Percentiles rank a stretch among this genome's conserved stretches.
Evolutionary conservation across 1,140 invertebrate genomes (phyloP).

Genomic region (Hormaphis cornu): DNA sequence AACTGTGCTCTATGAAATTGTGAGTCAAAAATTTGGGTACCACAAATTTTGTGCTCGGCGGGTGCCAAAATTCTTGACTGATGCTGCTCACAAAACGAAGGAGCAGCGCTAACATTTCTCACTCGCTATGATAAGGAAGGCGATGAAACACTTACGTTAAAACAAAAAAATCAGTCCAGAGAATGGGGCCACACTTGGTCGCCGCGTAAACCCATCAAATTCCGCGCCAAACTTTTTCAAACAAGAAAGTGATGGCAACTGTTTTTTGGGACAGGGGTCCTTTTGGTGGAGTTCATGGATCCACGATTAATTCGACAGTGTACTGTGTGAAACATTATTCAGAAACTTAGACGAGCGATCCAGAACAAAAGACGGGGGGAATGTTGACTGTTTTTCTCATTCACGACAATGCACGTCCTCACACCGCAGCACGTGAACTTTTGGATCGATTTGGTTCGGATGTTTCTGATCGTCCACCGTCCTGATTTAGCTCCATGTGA

Average conservation of each 20-base stretch:
- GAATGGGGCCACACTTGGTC: too few relatives aligned
- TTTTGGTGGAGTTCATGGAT: too few relatives aligned
- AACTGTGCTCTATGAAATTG: background rate
- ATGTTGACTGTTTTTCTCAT: conserved; percentile 34
- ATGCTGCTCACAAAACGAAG: conserved; percentile 34
- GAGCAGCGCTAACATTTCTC: background rate
- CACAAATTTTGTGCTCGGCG: conserved; percentile 32
- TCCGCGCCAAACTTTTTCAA: too few relatives aligned
- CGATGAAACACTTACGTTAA: too few relatives aligned
- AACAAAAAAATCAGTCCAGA: too few relatives aligned
- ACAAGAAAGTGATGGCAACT: too few relatives aligned
- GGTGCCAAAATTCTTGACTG: conserved; percentile 36
- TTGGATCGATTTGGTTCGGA: conserved; percentile 39
- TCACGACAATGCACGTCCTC: conserved; percentile 42
- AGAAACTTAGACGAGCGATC: too few relatives aligned
- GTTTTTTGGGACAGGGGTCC: too few relatives aligned
- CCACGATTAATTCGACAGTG: too few relatives aligned
- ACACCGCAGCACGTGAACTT: conserved; percentile 35
- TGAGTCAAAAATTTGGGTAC: conserved; percentile 30
- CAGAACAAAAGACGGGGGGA: background rate
- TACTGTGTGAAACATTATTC: too few relatives aligned
- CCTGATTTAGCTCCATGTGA: conserved; percentile 40
- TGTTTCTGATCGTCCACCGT: conserved; percentile 39
- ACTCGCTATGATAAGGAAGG: too few relatives aligned
- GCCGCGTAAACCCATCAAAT: too few relatives aligned